A percentile compares a stretch with the other conserved stretches of the same genome.
phyloP scores from a whole-genome alignment of 30 jellyfish, hydroid and myxozoan species.

The Catostylus mosaicus region DNA sequence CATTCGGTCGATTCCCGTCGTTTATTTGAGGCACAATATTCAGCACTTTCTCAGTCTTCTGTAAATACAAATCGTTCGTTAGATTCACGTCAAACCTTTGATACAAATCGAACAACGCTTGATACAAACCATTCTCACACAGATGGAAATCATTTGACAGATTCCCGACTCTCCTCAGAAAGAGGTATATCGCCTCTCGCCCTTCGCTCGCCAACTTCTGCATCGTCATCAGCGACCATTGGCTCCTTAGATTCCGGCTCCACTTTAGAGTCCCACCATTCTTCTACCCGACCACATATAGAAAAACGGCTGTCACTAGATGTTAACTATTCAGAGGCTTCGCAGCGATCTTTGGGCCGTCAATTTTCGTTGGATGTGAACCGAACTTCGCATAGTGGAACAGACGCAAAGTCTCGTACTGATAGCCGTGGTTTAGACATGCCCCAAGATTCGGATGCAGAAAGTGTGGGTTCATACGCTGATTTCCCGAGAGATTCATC shows the following conservation, averaged over 20 bases:
- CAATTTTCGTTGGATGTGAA: background rate
- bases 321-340: background rate
- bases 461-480: conserved; percentile 50
- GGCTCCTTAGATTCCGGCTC: background rate
- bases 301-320: background rate
- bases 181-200: background rate
- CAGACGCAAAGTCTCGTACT: background rate
- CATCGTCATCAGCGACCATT: background rate
- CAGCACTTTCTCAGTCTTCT: background rate
- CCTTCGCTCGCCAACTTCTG: background rate
- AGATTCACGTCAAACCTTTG: conserved; percentile 5
- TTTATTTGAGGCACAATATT: background rate
- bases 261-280: background rate
- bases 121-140: too few species aligned
- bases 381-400: background rate
- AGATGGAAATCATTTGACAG: too few species aligned
- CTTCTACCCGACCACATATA: background rate
- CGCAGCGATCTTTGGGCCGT: background rate
- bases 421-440: too few species aligned
- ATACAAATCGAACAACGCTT: background rate
- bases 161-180: background rate
- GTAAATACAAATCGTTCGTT: background rate
- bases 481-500: conserved; percentile 26
- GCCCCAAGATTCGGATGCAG: conserved; percentile 39
- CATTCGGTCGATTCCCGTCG: background rate